Conservation (phyloP, 1,140 invertebrate species). For the Cryptotermes secundus region DNA sequence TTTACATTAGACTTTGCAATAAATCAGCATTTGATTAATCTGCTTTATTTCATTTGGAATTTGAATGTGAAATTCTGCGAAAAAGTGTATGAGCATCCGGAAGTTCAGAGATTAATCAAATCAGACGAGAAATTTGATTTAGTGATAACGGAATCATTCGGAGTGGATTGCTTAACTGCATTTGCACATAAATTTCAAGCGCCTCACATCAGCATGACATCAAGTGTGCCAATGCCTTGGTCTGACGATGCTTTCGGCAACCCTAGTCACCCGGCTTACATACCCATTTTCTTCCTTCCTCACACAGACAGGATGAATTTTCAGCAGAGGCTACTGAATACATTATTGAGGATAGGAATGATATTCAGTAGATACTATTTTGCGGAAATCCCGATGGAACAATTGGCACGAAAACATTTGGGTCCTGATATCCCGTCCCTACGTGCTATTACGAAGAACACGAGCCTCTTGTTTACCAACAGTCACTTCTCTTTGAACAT, state of each 20-base stretch:
- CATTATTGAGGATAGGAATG: too few relatives aligned
- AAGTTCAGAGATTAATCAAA: neutral
- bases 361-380: too few relatives aligned
- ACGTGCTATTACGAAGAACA: conserved; percentile 37
- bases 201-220: neutral
- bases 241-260: too few relatives aligned
- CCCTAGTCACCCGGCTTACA: too few relatives aligned
- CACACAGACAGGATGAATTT: too few relatives aligned
- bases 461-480: conserved; percentile 40
- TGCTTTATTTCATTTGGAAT: neutral
- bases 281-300: too few relatives aligned
- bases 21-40: too few relatives aligned
- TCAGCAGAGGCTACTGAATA: too few relatives aligned
- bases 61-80: conserved; percentile 6
- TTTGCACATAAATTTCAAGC: conserved; percentile 21
- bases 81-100: neutral
- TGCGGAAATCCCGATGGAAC: too few relatives aligned
- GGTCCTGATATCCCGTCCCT: conserved; percentile 29
- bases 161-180: neutral
- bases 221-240: too few relatives aligned
- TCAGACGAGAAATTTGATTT: conserved; percentile 24
- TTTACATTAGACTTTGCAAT: too few relatives aligned
- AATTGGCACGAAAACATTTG: too few relatives aligned
- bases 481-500: conserved; percentile 40
- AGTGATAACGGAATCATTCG: neutral